Base-by-base conservation (phyloP, 2,797 vertebrate species). In the Echeneis naucrates region DNA sequence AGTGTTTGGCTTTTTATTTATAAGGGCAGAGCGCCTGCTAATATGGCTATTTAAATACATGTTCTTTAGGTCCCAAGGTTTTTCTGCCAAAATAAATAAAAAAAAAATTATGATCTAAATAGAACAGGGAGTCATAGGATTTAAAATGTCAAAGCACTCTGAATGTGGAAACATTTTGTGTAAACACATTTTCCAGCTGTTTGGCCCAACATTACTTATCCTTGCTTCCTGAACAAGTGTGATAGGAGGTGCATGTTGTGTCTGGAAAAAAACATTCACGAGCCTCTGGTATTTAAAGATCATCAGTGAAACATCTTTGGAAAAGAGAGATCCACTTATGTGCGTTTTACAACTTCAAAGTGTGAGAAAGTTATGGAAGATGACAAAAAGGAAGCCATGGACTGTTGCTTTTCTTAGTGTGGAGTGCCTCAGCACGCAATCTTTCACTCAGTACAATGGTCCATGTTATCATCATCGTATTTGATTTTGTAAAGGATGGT, bases 211-310 rank as follows among this genome's bases (percentile, higher is more conserved):
- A 17, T 56, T 16, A 61, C 38, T 6, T 35, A 21, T 21, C 5
- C n/a, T 12, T 30, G 19, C 35, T 32, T 63, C 30, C 17, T 21
- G 2, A 44, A 56, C 23, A 42, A 50, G 12, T 38, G 40, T 55
- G 35, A 62, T 47, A 13, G 42, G 66, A 60, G 38, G 24, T 40
- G 32, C 26, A 26, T 53, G 47, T 23, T 74, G 17, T 21, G 19
- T 81, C 53, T 81, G 61, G 68, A 74, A 78, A 82, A 32, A 75
- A 21, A 55, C 38, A 51, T 61, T 32, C 7, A 47, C 32, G 30
- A 68, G 27, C 30, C 16, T 67, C 62, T 65, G 58, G 19, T 38
- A 63, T 56, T 56, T 76, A n/a, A 58, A 8, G 8, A 71, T 71
- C 35, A 55, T 58, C 38, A 68, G 21, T 61, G 54, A 57, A 58